Base-by-base conservation (phyloP, 2,113 vertebrate species). In the Dasyurus viverrinus region DNA sequence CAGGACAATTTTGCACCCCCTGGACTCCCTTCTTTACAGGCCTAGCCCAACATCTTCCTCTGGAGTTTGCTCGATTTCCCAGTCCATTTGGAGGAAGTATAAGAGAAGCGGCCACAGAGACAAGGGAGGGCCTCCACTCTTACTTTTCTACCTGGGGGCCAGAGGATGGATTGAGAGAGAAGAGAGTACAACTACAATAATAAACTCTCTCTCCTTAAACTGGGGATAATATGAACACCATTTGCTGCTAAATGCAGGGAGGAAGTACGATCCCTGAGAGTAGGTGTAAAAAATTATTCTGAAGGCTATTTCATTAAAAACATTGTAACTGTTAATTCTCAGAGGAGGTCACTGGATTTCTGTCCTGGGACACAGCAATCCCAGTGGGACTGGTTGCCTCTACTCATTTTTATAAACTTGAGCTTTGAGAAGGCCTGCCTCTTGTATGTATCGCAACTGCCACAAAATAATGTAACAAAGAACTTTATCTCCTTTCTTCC, bases 361-460 rank as follows among this genome's bases (percentile, higher is more conserved):
- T 48, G 8, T 0, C 0, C 26, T 90, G 26, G 54, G 47, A 90
- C 91, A 54, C 8, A 46, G n/a, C 55, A 48, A 47, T 89, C 36
- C 27, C 14, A 91, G 89, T 1, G 5, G 30, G 53, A n/a, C 24
- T 0, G 12, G 48, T 24, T 46, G 90, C 94, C 27, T 55, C 91
- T 55, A 8, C 16, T 14, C n/a, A 89, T 19, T 36, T 42, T 60
- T 55, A 53, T 50, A 76, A 52, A 24, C 27, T 50, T 23, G 30
- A 46, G 92, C 92, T 90, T n/a, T 30, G 1, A 24, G 93, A 89
- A 93, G 60, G 60, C 46, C 60, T 92, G 89, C n/a, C 92, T 96
- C 50, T 96, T 26, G 10, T 4, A 14, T 2, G 8, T 53, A 8
- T 47, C 53, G 54, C 89, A 48, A 84, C 54, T 2, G 90, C 3